These are phyloP conservation scores for Lutraria lutraria DNA, from an alignment of 2,888 invertebrate species.

Conservation along the genomic window DNA sequence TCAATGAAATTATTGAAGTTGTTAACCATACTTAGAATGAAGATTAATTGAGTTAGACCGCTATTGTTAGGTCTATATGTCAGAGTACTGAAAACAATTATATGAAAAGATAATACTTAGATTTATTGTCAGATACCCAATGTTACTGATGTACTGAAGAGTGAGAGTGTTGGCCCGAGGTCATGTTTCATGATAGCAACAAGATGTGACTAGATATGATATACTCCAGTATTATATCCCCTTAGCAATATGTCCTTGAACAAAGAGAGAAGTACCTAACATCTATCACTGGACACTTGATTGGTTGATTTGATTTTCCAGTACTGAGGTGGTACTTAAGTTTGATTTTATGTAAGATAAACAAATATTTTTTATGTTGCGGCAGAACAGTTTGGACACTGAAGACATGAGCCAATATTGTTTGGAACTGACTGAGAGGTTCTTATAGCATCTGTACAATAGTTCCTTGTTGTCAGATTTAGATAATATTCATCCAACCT, in stretches of 20 bases:
- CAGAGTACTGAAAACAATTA: not conserved
- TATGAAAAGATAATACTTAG: not conserved
- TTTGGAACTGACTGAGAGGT: too few species aligned
- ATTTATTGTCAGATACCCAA: not conserved
- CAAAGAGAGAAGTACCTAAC: not conserved
- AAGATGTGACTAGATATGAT: slow-evolving; percentile 8
- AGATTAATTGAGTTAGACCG: not conserved
- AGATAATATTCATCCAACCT: too few species aligned
- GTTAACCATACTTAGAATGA: not conserved
- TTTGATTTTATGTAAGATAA: too few species aligned
- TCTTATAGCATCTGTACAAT: too few species aligned
- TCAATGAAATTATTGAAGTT: not conserved
- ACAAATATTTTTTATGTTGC: too few species aligned
- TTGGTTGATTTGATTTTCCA: not conserved
- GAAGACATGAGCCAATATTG: too few species aligned
- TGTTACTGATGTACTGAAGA: not conserved
- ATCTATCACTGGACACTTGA: not conserved
- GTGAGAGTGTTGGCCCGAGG: not conserved
- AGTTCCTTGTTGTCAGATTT: too few species aligned
- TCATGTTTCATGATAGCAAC: not conserved
- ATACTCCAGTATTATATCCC: not conserved
- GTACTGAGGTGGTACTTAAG: not conserved
- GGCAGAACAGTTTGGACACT: too few species aligned
- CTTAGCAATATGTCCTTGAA: not conserved
- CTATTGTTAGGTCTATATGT: not conserved